These are phyloP conservation scores for Myotis vivesi DNA, from an alignment of 2,797 vertebrate genomes.

Conservation along the genomic window DNA sequence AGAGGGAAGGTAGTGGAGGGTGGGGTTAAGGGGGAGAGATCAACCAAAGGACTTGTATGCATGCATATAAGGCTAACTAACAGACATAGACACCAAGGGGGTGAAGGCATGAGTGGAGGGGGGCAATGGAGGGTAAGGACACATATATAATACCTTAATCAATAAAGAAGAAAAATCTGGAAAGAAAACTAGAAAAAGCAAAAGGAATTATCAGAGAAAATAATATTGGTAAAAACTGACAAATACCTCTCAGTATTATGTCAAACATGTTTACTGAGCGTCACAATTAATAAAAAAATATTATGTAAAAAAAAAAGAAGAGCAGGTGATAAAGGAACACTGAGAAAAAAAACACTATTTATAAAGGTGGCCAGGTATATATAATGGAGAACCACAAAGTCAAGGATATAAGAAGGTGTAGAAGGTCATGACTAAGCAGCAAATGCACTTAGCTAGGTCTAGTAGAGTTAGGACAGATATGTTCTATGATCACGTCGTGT, in stretches of 20 bases:
- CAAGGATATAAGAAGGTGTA: not conserved
- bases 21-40: no score
- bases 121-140: no score
- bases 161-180: not conserved
- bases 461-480: not conserved
- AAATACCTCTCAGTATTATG: slow-evolving; percentile 82
- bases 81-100: no score
- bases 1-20: no score
- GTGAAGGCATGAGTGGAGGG: no score
- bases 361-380: not conserved
- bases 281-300: slow-evolving; percentile 84
- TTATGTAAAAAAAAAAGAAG: not conserved
- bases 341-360: not conserved
- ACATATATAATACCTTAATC: no score
- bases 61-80: no score
- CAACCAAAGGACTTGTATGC: no score
- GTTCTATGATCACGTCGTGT: not conserved
- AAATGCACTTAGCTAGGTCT: not conserved
- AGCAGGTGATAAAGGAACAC: not conserved
- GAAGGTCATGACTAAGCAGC: not conserved
- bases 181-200: not conserved
- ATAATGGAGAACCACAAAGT: not conserved
- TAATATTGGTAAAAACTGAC: slow-evolving; percentile 77
- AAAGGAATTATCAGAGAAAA: slow-evolving; percentile 39
- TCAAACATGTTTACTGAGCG: slow-evolving; percentile 86